These are phyloP conservation scores for Brachyhypopomus gauderio DNA, from an alignment of 2,113 vertebrate genomes.

Conservation along the genomic window DNA sequence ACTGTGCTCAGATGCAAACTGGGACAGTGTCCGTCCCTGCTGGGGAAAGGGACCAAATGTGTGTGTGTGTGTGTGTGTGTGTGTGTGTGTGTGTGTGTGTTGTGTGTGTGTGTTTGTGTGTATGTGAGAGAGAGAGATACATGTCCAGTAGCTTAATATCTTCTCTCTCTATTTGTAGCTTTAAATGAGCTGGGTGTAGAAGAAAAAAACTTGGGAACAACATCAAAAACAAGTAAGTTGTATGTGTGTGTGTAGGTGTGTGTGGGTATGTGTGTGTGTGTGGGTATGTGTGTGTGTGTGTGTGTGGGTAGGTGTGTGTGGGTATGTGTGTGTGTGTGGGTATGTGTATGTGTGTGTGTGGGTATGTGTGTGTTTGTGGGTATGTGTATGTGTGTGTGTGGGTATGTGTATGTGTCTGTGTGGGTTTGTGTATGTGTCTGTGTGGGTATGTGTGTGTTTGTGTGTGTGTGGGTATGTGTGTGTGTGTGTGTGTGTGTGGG, in stretches of 20 bases:
- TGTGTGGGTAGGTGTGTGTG: too few relatives aligned
- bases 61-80: constrained; percentile 11
- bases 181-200: constrained; percentile 22
- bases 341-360: not conserved
- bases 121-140: too few relatives aligned
- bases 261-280: not conserved
- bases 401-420: not conserved
- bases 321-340: not conserved
- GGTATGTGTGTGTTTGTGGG: not conserved
- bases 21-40: constrained; percentile 34
- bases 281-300: not conserved
- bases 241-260: not conserved
- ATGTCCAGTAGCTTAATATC: not conserved
- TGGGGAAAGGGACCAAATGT: constrained; percentile 29
- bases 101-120: constrained; percentile 11
- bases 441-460: not conserved
- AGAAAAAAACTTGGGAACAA: constrained; percentile 8
- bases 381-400: not conserved
- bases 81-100: not conserved
- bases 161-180: constrained; percentile 26
- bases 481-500: not conserved
- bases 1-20: constrained; percentile 28
- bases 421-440: not conserved
- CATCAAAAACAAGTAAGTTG: constrained; percentile 34
- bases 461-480: not conserved